These are phyloP conservation scores for Dendrolimus kikuchii DNA, from an alignment of 1,140 invertebrate species.

Conservation along the genomic window DNA sequence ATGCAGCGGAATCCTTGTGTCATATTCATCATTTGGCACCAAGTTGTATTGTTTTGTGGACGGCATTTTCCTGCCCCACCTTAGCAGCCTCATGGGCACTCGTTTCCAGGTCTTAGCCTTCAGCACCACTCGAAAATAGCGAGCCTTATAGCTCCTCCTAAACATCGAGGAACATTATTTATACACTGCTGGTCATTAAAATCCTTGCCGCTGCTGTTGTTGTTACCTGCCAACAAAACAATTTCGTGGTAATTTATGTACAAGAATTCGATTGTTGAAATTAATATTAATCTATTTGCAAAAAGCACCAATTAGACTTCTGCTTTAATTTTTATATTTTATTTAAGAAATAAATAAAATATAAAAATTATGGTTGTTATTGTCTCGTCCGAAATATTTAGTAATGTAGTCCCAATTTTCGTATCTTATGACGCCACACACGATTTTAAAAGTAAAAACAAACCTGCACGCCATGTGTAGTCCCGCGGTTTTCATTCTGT, in stretches of 20 bases:
- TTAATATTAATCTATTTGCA: not conserved
- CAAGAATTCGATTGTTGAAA: not conserved
- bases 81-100: slow-evolving; percentile 54
- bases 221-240: not conserved
- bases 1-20: slow-evolving; percentile 93
- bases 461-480: no score
- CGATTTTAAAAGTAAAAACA: no score
- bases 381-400: no score
- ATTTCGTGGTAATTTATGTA: not conserved
- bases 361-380: no score
- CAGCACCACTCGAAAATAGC: slow-evolving; percentile 45
- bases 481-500: no score
- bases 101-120: slow-evolving; percentile 45
- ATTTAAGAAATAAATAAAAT: no score
- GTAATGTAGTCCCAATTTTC: no score
- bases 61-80: slow-evolving; percentile 78
- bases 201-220: not conserved
- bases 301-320: no score
- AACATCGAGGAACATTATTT: slow-evolving; percentile 41
- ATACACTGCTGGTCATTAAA: not conserved
- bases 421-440: no score
- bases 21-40: slow-evolving; percentile 95
- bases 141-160: slow-evolving; percentile 38
- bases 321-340: no score
- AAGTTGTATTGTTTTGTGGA: slow-evolving; percentile 94